A percentile compares a stretch with the other conserved stretches of the same genome.
Evolutionary conservation across 2,113 vertebrate genomes (phyloP).

Genomic region (Psilopogon haemacephalus): DNA sequence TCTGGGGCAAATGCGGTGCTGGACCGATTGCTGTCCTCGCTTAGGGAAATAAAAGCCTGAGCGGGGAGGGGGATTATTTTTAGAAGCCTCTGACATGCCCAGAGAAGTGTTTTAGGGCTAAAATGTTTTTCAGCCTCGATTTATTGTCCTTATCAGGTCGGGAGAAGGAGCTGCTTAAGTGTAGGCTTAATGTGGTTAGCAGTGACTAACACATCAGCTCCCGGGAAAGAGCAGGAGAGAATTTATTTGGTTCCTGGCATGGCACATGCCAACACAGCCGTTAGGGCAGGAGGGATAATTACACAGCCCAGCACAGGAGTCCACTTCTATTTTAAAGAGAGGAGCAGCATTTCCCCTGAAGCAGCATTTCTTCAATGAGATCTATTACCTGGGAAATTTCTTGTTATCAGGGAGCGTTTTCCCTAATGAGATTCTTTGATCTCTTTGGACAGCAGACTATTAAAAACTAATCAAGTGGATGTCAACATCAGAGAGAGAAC

Average conservation of each 20-base stretch:
- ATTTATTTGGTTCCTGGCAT: not conserved
- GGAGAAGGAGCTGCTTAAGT: not conserved
- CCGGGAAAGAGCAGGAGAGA: not conserved
- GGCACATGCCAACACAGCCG: not conserved
- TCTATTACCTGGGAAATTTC: constrained; percentile 3
- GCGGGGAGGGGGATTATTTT: constrained; percentile 43
- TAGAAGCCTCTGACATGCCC: constrained; percentile 33
- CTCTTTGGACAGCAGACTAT: constrained; percentile 17
- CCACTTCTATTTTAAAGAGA: not conserved
- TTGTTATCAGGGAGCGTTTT: not conserved
- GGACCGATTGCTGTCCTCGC: not conserved
- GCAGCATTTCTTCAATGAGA: constrained; percentile 19
- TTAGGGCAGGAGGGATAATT: not conserved
- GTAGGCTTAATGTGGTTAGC: constrained; percentile 11
- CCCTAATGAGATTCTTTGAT: constrained; percentile 39
- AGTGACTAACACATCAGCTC: not conserved
- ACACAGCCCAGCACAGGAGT: not conserved
- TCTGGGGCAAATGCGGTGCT: not conserved
- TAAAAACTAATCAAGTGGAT: constrained; percentile 11
- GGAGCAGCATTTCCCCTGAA: constrained; percentile 8
- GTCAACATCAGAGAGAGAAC: not conserved
- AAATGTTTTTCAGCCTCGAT: not conserved
- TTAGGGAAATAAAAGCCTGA: not conserved
- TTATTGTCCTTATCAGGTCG: not conserved
- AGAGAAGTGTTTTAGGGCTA: constrained; percentile 26